Percentiles rank a stretch among this genome's conserved stretches.
Conservation (phyloP, 2,888 invertebrate genomes). For the Aporophyla nigra region DNA sequence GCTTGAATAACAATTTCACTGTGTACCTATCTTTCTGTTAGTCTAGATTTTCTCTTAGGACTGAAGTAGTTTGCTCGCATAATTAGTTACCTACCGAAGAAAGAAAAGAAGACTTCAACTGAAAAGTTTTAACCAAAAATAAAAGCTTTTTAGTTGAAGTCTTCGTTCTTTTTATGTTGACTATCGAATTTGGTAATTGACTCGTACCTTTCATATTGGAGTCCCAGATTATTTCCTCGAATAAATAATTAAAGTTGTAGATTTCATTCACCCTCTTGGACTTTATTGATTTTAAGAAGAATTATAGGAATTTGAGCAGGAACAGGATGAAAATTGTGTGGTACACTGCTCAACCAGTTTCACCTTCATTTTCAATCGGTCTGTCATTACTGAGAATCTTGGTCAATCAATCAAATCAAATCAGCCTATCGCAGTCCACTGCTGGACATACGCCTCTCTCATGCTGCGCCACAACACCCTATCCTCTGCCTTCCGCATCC, state of each 20-base stretch:
- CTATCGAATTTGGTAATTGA: conserved; percentile 94
- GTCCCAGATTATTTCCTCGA: conserved; percentile 90
- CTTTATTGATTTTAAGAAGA: conserved; percentile 92
- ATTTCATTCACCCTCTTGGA: conserved; percentile 93
- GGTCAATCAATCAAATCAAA: too few species aligned
- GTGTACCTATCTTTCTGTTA: conserved; percentile 1
- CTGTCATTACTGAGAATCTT: too few species aligned
- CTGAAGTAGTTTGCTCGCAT: conserved; percentile 1
- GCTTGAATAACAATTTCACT: conserved; percentile 12
- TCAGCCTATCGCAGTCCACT: too few species aligned
- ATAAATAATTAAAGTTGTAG: conserved; percentile 97
- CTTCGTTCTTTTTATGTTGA: neutral
- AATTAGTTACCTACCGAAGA: neutral
- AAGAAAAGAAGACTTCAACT: neutral
- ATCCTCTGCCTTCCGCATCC: too few species aligned
- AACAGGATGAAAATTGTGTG: conserved; percentile 94
- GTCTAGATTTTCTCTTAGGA: conserved; percentile 22
- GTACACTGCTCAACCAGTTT: too few species aligned
- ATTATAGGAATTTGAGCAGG: conserved; percentile 93
- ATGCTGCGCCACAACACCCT: too few species aligned
- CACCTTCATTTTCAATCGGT: too few species aligned
- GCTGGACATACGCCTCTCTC: too few species aligned
- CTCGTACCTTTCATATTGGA: conserved; percentile 94
- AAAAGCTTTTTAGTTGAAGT: conserved; percentile 2
- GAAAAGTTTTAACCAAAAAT: too few species aligned